Evolutionary conservation across 2,113 vertebrate species (phyloP), one percentile per base, ranked within the genome.

Genomic region (Morone saxatilis): DNA sequence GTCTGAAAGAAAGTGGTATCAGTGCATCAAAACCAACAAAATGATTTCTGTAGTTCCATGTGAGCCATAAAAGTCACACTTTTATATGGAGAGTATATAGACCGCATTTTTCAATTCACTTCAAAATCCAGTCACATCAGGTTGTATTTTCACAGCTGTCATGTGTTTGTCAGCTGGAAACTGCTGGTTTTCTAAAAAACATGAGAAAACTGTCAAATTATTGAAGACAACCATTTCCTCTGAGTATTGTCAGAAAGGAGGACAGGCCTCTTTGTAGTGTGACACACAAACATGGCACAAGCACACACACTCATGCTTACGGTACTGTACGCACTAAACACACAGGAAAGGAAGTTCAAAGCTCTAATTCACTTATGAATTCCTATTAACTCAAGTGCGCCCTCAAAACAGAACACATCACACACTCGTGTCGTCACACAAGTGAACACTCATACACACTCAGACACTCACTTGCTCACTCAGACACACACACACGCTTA

Each of bases 311-410:
- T 31, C 22, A 16, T 1, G 1, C 38, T 13, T 47, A 59, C 56
- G 9, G 56, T 38, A 22, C 17, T 41, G 16, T 16, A 36, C 61
- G 68, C n/a, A 53, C n/a, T 22, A 51, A 68, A 78, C 59, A 76
- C 61, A 69, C 14, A 22, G 20, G 60, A 51, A 70, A 38, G 70
- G 51, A 65, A 59, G 59, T 47, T 81, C 65, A 74, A 77, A 88
- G 76, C 66, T 53, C 22, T 77, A 81, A 86, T 79, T 75, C 3
- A 13, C 40, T 54, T 36, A 78, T 81, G 56, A 89, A 69, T 76
- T 77, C 72, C 72, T 59, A 82, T 90, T 74, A 85, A 36, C 54
- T 88, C 61, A 78, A 83, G 77, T 70, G 57, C 16, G 10, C 43
- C 59, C 80, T 80, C 61, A 72, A 71, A 79, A 57, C 50, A 75